Conservation (phyloP, 2,113 vertebrate species). For the Hemiscyllium ocellatum region DNA sequence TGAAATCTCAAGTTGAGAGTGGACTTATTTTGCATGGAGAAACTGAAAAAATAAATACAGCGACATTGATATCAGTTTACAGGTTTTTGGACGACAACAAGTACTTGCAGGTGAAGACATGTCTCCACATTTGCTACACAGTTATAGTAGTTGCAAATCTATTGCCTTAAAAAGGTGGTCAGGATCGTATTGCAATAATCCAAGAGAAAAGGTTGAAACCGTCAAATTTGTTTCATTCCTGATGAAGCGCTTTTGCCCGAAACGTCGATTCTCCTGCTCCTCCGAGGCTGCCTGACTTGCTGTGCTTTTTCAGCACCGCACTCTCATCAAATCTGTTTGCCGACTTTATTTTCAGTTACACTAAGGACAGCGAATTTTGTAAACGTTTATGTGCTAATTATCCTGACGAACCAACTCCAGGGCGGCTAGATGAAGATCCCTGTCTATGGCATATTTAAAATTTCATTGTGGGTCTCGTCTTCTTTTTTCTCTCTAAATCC, state of each 20-base stretch:
- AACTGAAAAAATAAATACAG: neutral
- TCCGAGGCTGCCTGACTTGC: too few species aligned
- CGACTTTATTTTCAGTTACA: neutral
- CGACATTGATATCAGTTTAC: neutral
- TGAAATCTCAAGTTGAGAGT: conserved; percentile 6
- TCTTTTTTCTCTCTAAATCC: neutral
- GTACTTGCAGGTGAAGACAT: neutral
- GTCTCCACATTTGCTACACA: neutral
- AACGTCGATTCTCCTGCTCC: too few species aligned
- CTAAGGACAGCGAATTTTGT: neutral
- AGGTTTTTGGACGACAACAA: neutral
- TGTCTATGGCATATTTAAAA: neutral
- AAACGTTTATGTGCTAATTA: neutral
- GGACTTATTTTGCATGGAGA: neutral
- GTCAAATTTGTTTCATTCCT: neutral
- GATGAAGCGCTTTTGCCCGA: too few species aligned
- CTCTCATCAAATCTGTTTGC: neutral
- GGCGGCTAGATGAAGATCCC: neutral
- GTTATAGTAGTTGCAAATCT: neutral
- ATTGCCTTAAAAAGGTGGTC: neutral
- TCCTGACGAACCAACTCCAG: neutral
- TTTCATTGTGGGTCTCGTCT: neutral
- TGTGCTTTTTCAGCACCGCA: too few species aligned
- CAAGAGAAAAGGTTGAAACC: neutral
- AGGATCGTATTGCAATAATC: neutral